Percentiles rank a stretch among this genome's conserved stretches.
Conservation (phyloP, 2,113 vertebrate genomes). For the Bothrops jararaca region DNA sequence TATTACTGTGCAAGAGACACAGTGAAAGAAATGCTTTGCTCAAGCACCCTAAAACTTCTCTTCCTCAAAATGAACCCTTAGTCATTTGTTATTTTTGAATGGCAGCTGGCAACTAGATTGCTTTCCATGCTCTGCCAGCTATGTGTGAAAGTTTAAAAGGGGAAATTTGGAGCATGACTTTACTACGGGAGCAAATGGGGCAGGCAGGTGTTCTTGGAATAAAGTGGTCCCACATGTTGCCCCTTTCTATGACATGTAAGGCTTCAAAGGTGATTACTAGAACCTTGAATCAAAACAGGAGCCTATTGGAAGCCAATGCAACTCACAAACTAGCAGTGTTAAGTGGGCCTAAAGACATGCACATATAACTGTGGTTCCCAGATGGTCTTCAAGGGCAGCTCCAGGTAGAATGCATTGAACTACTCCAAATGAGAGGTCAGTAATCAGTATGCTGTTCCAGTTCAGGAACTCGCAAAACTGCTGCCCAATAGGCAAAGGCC, state of each 20-base stretch:
- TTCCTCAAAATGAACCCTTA: neutral
- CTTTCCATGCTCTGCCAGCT: neutral
- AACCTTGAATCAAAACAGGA: neutral
- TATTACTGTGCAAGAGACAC: neutral
- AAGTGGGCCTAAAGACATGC: neutral
- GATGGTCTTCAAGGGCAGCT: no score
- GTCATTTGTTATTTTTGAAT: neutral
- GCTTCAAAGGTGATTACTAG: neutral
- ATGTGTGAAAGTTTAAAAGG: neutral
- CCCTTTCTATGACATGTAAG: neutral
- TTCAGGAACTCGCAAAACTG: no score
- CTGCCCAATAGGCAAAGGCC: no score
- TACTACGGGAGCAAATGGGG: neutral
- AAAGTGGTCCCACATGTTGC: neutral
- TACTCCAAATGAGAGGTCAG: no score
- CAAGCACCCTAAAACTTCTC: neutral
- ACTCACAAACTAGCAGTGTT: neutral
- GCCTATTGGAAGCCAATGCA: neutral
- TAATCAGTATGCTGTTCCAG: no score
- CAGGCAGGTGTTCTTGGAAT: neutral
- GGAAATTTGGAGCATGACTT: neutral
- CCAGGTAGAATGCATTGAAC: no score
- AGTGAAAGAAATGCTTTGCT: neutral
- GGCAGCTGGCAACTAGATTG: neutral
- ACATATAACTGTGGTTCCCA: no score